Evolutionary conservation across 2,113 vertebrate species (phyloP), one percentile per base, ranked within the genome.

Genomic region (Origma solitaria): DNA sequence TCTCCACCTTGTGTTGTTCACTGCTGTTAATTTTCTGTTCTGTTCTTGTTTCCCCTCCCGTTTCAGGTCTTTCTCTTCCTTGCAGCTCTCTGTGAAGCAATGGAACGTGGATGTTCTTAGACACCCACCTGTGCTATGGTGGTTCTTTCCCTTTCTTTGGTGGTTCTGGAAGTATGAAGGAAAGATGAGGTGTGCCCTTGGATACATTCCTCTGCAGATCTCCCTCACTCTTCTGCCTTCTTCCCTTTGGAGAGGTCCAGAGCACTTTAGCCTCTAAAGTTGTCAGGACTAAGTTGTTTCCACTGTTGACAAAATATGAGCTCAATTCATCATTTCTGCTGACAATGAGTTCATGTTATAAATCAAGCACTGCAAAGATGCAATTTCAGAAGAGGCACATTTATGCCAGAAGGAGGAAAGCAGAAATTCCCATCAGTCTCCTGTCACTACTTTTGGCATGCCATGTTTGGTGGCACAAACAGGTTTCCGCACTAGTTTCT

Each of bases 71-170:
- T 38, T 25, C 7, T 42, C 47, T 86, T 88, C 62, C 30, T 77
- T 75, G 42, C 19, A 73, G 23, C 12, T 80, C 47, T 42, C n/a
- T 45, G 7, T 21, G 14, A 86, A 78, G 35, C 25, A 54, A 30
- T 6, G 33, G 22, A 42, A 38, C 0, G 0, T 18, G 17, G 2
- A 8, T 14, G 14, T 10, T 77, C 75, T 62, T 18, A 40, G 38
- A 19, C 22, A 82, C 7, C 4, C 22, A 35, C 22, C 17, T 60
- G 17, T 33, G 40, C 9, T 38, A 15, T 1, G 12, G 15, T 25
- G 28, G 4, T 24, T 51, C 17, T 61, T 76, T 44, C 13, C 20
- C 27, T 61, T 69, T 64, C 47, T 78, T 70, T 54, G 27, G 27
- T 28, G 66, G 23, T 37, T 80, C 22, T 77, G 51, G 38, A 83